Evolutionary conservation across 2,113 vertebrate species (phyloP).

Genomic region (Petrocephalus microphthalmus): DNA sequence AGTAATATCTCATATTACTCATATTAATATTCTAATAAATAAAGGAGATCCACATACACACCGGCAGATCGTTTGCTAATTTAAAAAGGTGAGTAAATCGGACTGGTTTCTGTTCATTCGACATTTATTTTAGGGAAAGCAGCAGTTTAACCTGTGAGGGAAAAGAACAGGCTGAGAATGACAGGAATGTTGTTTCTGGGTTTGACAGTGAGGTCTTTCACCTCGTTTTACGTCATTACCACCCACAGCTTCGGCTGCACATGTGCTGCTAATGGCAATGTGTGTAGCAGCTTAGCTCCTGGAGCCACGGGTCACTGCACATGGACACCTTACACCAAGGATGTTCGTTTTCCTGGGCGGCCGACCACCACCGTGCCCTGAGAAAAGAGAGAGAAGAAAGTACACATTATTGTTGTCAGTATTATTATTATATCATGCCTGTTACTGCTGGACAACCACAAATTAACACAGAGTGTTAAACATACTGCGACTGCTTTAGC

Average conservation of each 20-base stretch:
- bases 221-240: constrained; percentile 67
- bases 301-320: constrained; percentile 64
- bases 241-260: constrained; percentile 65
- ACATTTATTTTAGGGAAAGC: background rate
- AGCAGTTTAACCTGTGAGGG: constrained; percentile 8
- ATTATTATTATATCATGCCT: background rate
- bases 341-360: constrained; percentile 46
- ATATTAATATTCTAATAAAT: background rate
- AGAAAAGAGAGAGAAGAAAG: background rate
- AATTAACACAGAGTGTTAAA: background rate
- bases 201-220: constrained; percentile 59
- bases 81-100: background rate
- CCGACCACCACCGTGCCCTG: background rate
- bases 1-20: no score
- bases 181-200: constrained; percentile 56
- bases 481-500: background rate
- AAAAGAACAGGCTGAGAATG: constrained; percentile 31
- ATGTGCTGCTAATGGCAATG: constrained; percentile 56
- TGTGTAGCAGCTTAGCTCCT: constrained; percentile 56
- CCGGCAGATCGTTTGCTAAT: background rate
- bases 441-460: background rate
- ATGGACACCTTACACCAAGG: constrained; percentile 32
- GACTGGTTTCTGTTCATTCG: background rate
- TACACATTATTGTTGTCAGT: background rate
- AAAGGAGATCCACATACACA: background rate